phyloP scores from a whole-genome alignment of 2,797 vertebrate genomes.

The Muscicapa striata region DNA sequence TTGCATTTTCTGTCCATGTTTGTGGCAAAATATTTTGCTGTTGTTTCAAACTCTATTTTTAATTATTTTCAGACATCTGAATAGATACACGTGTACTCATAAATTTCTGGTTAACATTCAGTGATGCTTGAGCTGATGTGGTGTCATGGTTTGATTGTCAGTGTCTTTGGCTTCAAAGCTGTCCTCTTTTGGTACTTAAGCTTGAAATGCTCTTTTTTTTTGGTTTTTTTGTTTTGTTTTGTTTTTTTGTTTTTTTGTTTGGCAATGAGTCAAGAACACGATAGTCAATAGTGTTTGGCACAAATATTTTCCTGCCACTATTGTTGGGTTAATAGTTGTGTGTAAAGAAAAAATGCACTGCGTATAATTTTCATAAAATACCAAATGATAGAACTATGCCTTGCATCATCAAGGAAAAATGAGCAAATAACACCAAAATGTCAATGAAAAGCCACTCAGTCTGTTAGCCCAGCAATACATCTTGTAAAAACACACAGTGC shows the following conservation, averaged over 20 bases:
- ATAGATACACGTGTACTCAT: neutral
- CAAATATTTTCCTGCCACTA: slow-evolving; percentile 26
- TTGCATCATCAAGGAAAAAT: slow-evolving; percentile 59
- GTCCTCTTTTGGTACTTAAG: slow-evolving; percentile 41
- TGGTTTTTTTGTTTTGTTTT: neutral
- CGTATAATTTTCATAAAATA: slow-evolving; percentile 26
- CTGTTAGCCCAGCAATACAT: neutral
- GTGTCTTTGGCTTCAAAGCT: slow-evolving; percentile 10
- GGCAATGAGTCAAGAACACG: neutral
- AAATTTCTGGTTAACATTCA: neutral
- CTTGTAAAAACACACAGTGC: neutral
- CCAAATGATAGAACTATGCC: slow-evolving; percentile 31
- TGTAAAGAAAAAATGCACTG: neutral
- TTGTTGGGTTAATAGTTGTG: slow-evolving; percentile 13
- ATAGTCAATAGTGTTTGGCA: slow-evolving; percentile 38
- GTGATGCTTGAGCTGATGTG: neutral
- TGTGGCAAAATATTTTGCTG: neutral
- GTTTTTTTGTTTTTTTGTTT: neutral
- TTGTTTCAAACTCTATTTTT: neutral
- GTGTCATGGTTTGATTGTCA: neutral
- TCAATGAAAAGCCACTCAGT: slow-evolving; percentile 8
- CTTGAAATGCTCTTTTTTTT: neutral
- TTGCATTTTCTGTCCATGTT: neutral
- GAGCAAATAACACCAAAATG: slow-evolving; percentile 35
- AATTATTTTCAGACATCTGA: neutral